phyloP scores from a whole-genome alignment of 2,113 vertebrate species.

The Pterocles orientalis region DNA sequence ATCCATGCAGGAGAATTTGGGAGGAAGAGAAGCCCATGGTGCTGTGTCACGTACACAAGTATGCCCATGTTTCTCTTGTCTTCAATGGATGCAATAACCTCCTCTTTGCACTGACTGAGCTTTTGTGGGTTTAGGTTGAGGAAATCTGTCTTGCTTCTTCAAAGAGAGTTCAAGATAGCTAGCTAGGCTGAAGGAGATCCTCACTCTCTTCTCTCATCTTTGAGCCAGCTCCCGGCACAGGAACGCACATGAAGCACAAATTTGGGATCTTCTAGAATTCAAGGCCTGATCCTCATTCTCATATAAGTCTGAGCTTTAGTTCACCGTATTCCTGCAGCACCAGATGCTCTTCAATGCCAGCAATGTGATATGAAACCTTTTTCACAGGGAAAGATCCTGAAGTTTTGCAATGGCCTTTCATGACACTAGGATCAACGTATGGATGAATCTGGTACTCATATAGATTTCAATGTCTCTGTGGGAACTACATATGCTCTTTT shows the following conservation, averaged over 20 bases:
- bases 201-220: background rate
- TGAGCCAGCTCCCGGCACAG: background rate
- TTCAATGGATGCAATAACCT: rapidly evolving
- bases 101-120: background rate
- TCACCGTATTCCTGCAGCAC: background rate
- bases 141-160: background rate
- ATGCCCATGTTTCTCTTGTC: background rate
- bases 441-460: slow-evolving; percentile 53
- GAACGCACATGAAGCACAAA: background rate
- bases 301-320: background rate
- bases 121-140: background rate
- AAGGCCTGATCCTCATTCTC: background rate
- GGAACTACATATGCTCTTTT: slow-evolving; percentile 52
- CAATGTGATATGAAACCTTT: background rate
- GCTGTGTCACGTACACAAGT: rapidly evolving
- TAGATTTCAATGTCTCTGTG: slow-evolving; percentile 10
- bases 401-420: slow-evolving; percentile 11
- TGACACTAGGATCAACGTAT: slow-evolving; percentile 23
- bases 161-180: background rate
- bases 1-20: background rate
- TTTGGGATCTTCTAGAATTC: background rate
- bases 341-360: background rate
- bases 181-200: background rate
- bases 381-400: background rate
- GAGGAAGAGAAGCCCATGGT: background rate